Evolutionary conservation across 2,888 invertebrate genomes (phyloP).

Genomic region (Osmoderma eremita): DNA sequence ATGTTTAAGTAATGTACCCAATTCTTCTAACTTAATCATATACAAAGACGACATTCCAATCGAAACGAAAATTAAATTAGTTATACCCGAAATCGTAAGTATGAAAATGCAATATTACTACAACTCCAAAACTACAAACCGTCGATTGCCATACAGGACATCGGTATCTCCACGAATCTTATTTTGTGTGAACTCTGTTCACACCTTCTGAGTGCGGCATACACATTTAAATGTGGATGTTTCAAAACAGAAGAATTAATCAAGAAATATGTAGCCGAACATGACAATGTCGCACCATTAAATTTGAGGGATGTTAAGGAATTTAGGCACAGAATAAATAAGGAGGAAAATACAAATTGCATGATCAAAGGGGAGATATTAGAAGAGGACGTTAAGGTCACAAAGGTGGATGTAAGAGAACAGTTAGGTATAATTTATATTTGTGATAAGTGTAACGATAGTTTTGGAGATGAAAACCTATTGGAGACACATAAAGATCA

Average conservation of each 20-base stretch:
- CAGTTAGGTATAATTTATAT: too few species aligned
- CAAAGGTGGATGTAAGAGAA: too few species aligned
- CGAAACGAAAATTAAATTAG: constrained; percentile 6
- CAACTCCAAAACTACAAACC: not conserved
- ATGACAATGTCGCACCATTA: too few species aligned
- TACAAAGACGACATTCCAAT: not conserved
- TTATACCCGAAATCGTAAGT: constrained; percentile 38
- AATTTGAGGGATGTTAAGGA: too few species aligned
- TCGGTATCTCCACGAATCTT: constrained; percentile 8
- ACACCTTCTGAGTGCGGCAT: constrained; percentile 20
- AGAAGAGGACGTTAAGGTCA: too few species aligned
- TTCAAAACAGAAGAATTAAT: constrained; percentile 19
- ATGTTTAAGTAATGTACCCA: constrained; percentile 4
- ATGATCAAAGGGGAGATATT: too few species aligned
- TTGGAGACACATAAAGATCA: too few species aligned
- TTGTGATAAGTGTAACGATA: too few species aligned
- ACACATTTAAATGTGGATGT: constrained; percentile 28
- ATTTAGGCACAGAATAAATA: too few species aligned
- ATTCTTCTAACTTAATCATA: not conserved
- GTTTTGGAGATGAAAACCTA: too few species aligned
- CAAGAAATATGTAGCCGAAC: constrained; percentile 9
- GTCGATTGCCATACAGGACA: constrained; percentile 19
- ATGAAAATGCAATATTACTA: too few species aligned
- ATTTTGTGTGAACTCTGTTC: constrained; percentile 27
- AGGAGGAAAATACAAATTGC: too few species aligned